Base-by-base conservation (phyloP, 2,113 vertebrate species). In the Fregetta grallaria region DNA sequence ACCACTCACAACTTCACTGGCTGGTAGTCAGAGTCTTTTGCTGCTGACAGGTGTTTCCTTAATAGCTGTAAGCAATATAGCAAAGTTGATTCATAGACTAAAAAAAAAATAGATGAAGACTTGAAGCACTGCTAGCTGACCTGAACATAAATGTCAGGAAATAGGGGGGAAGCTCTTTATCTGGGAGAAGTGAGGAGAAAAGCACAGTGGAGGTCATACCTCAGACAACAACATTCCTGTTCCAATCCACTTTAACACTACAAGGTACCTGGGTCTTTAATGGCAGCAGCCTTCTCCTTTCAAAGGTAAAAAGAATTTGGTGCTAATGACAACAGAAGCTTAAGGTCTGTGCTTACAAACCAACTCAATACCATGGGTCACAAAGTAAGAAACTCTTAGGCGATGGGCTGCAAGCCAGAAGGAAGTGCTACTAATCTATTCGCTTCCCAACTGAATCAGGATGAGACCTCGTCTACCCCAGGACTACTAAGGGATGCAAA, bases 1-100 rank as follows among this genome's bases (percentile, higher is more conserved):
- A 63, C 13, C 45, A 92, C 49, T 96, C 83, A 88, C 47, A 96
- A n/a, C 27, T 78, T 90, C 88, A 66, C 56, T 91, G 86, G 71
- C 62, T 95, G 71, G 59, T 95, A 66, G 55, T 95, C 81, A 85
- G 62, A 79, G 19, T 26, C 16, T 77, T 91, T 86, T 81, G 47
- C 44, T 83, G 34, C 59, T 78, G 67, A 74, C 29, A 70, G 45
- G 74, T 72, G 20, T 55, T 89, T 95, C 59, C 85, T 73, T 80
- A 74, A 55, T 13, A 58, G 26, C 42, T 68, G 30, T 6, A 71
- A 75, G 68, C 38, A 61, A 79, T 73, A 78, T 1, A 73, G 6
- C 27, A 75, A 88, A 27, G 25, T 15, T 71, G 34, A 67, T 80
- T 49, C 55, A 52, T 38, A 68, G 32, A 67, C 50, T 22, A 20